Evolutionary conservation across 2,888 invertebrate species (phyloP).

Genomic region (Nezara viridula): DNA sequence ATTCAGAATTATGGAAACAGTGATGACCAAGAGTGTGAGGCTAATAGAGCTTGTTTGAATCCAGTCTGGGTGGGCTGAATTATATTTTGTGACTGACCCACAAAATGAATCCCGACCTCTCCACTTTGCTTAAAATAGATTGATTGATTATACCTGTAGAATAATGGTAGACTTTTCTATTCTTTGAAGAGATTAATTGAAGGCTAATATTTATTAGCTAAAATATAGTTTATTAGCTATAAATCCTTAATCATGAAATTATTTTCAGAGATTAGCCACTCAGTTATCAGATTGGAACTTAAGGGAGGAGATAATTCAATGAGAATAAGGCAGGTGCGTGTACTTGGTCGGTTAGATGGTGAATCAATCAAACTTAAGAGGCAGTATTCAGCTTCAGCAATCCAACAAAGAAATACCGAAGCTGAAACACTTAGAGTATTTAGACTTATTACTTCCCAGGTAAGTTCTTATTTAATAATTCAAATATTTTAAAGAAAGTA

Average conservation of each 20-base stretch:
- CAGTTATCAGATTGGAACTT: conserved; percentile 83
- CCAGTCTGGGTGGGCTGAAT: too few species aligned
- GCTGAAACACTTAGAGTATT: conserved; percentile 93
- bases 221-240: too few species aligned
- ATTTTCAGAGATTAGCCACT: conserved; percentile 70
- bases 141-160: too few species aligned
- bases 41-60: too few species aligned
- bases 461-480: conserved; percentile 67
- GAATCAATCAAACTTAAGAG: conserved; percentile 71
- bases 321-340: conserved; percentile 85
- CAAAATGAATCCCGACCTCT: too few species aligned
- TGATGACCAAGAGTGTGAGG: too few species aligned
- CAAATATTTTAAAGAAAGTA: background rate
- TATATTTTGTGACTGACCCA: too few species aligned
- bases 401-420: conserved; percentile 91
- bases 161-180: too few species aligned
- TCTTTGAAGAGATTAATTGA: background rate
- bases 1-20: too few species aligned
- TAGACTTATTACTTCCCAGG: conserved; percentile 90
- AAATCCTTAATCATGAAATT: background rate
- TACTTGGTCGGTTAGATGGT: conserved; percentile 77
- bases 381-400: conserved; percentile 73
- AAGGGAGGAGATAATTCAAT: conserved; percentile 93
- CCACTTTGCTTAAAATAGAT: too few species aligned
- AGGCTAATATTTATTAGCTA: background rate